Evolutionary conservation across 2,888 invertebrate genomes (phyloP), one percentile per base, ranked within the genome.

Genomic region (Cataglyphis livida): DNA sequence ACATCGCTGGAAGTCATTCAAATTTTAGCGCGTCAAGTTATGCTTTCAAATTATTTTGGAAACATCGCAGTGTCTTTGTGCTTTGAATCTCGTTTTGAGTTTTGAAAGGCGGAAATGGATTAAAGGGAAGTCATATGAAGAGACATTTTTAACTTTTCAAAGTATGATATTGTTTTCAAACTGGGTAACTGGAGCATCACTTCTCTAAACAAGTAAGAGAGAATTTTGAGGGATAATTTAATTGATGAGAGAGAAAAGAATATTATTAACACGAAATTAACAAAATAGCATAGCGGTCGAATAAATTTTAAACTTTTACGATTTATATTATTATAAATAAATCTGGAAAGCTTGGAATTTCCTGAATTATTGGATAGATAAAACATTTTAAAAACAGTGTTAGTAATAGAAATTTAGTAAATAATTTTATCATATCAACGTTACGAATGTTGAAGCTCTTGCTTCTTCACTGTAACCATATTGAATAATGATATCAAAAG

Each of bases 1-100:
- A 79, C 59, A 79, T 79, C 78, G 78, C 71, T 71, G 78, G 78
- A 79, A 59, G 78, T 70, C 35, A 48, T 79, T 71, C 71, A 61
- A 71, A 79, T 79, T 78, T 78, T 44, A 70, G 71, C 78, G 76
- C 76, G 57, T 41, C 70, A 68, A 68, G 68, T 68, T 71, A 18
- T 71, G 71, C 9, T 79, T 59, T 71, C 71, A 59, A 79, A 79
- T 79, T 79, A 79, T 79, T 79, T 71, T 79, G 59, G 25, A 18
- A 59, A 59, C 59, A 44, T 71, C 59, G 35, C 54, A 32, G 70
- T 38, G 59, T 25, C 78, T 79, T 79, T 79, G 59, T 79, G 78
- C 71, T 79, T 61, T 61, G 44, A 48, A 70, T 59, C 61, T 70
- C 41, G 59, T 71, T 78, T 78, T 35, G 70, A 78, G 70, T 78